Base-by-base conservation (phyloP, 2,797 vertebrate genomes). In the Enteromius anoplus region DNA sequence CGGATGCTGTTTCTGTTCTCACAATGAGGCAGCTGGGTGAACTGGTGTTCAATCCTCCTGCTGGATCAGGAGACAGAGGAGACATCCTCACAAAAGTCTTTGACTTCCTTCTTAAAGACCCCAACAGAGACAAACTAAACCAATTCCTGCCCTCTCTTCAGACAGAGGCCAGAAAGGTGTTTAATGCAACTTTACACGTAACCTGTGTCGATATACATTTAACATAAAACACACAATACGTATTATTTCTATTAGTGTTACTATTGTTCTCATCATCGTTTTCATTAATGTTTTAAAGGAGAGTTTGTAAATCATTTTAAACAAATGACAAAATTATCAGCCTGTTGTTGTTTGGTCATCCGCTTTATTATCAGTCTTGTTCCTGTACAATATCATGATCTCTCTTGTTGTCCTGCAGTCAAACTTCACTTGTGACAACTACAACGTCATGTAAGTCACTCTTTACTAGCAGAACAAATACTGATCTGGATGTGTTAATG, bases 371-470 rank as follows among this genome's bases (percentile, higher is more conserved):
- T 78, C 6, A 1, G 11, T 51, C 32, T 17, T 69, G 32, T 19
- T 42, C 11, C 15, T 29, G 11, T 34, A 66, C 26, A 51, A 15
- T 45, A 0, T 55, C 10, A 21, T 42, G 19, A 29, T 58, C 10
- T 80, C 21, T 55, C 15, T 65, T 64, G 8, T 19, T 58, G 9
- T 82, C 58, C 45, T 75, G 15, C 60, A 82, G 80, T 3, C 34
- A 55, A 75, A 68, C 80, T 75, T 82, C 80, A 75, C 2, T 3
- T 82, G 80, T 75, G 60, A 5, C 29, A 68, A 82, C 58, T 82
- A 82, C 60, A 82, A 26, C 10, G 51, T 9, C 45, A n/a, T 82
- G 80, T 82, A 42, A 75, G 80, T 70, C 5, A 0, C 3, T n/a
- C 55, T 58, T 29, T 42, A 79, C 17, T 19, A 10, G 0, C 23